Base-by-base conservation (phyloP, 2,888 invertebrate species). In the Patella depressa region DNA sequence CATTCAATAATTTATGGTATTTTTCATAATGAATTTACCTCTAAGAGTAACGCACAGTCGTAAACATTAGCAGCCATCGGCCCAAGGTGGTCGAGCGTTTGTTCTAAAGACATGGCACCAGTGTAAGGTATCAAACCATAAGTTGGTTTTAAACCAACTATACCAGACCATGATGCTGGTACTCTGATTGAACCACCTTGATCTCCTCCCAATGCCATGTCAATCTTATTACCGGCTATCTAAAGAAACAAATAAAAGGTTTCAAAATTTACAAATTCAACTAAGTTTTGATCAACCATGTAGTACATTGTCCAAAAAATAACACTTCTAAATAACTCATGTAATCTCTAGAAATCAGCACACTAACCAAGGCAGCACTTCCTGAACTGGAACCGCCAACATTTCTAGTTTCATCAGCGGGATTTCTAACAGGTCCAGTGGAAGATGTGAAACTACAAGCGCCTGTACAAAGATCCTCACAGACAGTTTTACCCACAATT, bases 151-250 rank as follows among this genome's bases (percentile, higher is more conserved):
- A 88, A 79, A 3, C 90, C 91, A 29, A 90, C 90, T 17, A 88
- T 83, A 11, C 91, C 90, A 76, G 85, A 86, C 86, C 86, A 89
- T 59, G 83, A 81, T 54, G 88, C 75, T 2, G 90, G 91, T 9
- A 89, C 84, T 2, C 91, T 82, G 45, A 90, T 86, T 9, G 90
- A 90, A 0, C 91, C 91, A 34, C 90, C 90, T 79, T 89, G 89
- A 79, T 91, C 90, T 0, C 87, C 87, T 12, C 88, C 90, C 1
- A 90, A 75, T 4, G 90, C 89, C 84, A 91, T 76, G 77, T 91
- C 89, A n/a, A 88, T 86, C 53, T 87, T 83, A 1, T 86, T 86
- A 45, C 69, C 75, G 0, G 85, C 85, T 3, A 90, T 82, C 89
- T 90, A 57, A 19, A 79, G 9, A 45, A 45, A 45, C 45, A 45